Conservation (phyloP, 2,797 vertebrate species). For the Dendrocincla fuliginosa region DNA sequence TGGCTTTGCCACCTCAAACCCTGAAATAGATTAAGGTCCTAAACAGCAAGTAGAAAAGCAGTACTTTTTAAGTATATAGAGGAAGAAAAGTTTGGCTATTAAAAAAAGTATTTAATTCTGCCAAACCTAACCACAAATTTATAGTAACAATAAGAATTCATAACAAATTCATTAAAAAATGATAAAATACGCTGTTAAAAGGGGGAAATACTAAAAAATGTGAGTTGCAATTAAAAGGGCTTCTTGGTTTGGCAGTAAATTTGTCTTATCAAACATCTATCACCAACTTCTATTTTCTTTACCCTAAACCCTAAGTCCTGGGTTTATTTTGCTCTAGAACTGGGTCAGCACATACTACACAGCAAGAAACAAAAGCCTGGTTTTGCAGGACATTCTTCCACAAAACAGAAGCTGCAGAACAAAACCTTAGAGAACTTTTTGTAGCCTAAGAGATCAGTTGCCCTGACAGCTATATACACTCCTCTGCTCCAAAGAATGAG, state of each 20-base stretch:
- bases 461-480: neutral
- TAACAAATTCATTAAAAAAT: neutral
- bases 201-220: neutral
- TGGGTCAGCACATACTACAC: neutral
- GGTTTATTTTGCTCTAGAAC: neutral
- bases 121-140: neutral
- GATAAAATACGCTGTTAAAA: neutral
- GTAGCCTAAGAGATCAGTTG: neutral
- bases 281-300: neutral
- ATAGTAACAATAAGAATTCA: neutral
- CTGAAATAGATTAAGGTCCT: neutral
- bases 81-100: neutral
- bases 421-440: neutral
- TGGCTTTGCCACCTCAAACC: neutral
- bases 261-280: neutral
- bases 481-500: neutral
- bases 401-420: fast-evolving
- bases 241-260: neutral
- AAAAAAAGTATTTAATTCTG: neutral
- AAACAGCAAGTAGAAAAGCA: neutral
- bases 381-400: neutral
- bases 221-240: neutral
- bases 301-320: neutral
- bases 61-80: neutral
- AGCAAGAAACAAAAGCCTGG: neutral